Conservation (phyloP, 2,888 invertebrate genomes). For the Laspeyria flexula region DNA sequence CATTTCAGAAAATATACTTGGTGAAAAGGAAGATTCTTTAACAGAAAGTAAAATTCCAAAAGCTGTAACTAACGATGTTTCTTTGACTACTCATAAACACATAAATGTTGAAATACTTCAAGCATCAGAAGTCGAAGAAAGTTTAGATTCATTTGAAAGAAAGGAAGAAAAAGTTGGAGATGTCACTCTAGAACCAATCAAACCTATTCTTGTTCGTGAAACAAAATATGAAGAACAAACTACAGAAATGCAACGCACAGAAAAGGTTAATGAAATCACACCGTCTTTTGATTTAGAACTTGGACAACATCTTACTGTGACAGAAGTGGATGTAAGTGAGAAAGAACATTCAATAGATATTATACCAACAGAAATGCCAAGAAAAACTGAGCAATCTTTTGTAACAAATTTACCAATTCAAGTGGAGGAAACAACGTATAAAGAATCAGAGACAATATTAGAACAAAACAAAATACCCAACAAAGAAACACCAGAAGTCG, state of each 20-base stretch:
- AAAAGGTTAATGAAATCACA: conserved; percentile 38
- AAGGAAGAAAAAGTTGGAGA: conserved; percentile 47
- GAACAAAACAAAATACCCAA: conserved; percentile 35
- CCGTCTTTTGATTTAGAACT: conserved; percentile 54
- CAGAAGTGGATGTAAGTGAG: conserved; percentile 79
- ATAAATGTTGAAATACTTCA: conserved; percentile 58
- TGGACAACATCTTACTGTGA: conserved; percentile 80
- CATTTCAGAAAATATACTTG: conserved; percentile 55
- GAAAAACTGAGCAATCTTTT: conserved; percentile 44
- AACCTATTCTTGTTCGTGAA: conserved; percentile 73
- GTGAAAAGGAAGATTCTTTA: conserved; percentile 61
- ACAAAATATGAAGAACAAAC: conserved; percentile 74
- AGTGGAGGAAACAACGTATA: conserved; percentile 56
- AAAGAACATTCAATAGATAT: conserved; percentile 63
- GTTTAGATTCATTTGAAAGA: conserved; percentile 32
- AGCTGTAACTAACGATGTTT: conserved; percentile 45
- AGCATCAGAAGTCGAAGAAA: conserved; percentile 55
- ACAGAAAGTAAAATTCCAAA: conserved; percentile 43
- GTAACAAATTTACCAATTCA: conserved; percentile 59
- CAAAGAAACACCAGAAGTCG: conserved; percentile 46
- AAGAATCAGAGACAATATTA: conserved; percentile 55
- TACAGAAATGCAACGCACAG: conserved; percentile 44
- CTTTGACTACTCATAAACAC: conserved; percentile 55
- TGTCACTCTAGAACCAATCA: conserved; percentile 51
- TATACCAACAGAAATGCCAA: conserved; percentile 30